Percentiles rank a stretch among this genome's conserved stretches.
phyloP scores from a whole-genome alignment of 2,797 vertebrate species.

The Jordanella pulchra region DNA sequence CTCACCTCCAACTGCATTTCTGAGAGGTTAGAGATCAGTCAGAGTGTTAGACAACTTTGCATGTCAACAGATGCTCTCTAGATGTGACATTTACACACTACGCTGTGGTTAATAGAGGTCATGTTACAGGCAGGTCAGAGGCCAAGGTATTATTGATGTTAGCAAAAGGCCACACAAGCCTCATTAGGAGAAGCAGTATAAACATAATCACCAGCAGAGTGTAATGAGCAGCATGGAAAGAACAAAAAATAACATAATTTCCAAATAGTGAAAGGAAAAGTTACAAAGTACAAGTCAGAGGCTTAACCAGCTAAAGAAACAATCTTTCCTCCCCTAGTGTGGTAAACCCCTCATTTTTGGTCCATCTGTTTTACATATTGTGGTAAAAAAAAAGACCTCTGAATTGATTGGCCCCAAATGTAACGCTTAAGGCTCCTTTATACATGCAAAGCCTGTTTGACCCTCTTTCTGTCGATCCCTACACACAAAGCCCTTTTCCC shows the following conservation, averaged over 20 bases:
- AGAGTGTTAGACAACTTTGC: slow-evolving; percentile 58
- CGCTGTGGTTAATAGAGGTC: slow-evolving; percentile 39
- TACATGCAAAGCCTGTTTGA: slow-evolving; percentile 69
- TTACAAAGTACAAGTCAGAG: slow-evolving; percentile 29
- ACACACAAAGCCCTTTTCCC: slow-evolving; percentile 47
- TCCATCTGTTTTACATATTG: slow-evolving; percentile 78
- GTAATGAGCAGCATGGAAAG: slow-evolving; percentile 4
- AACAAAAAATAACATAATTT: slow-evolving; percentile 18
- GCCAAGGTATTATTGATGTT: slow-evolving; percentile 48
- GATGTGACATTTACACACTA: slow-evolving; percentile 58
- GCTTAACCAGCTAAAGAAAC: slow-evolving; percentile 21
- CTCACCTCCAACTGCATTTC: slow-evolving; percentile 37
- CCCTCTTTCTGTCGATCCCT: slow-evolving; percentile 58
- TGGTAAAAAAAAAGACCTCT: slow-evolving; percentile 70
- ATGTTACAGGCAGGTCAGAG: slow-evolving; percentile 45
- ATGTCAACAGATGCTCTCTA: slow-evolving; percentile 59
- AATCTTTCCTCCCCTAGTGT: slow-evolving; percentile 40
- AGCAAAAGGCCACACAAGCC: slow-evolving; percentile 55
- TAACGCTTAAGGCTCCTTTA: slow-evolving; percentile 73
- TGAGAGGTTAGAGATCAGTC: slow-evolving; percentile 55
- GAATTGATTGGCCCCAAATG: slow-evolving; percentile 80
- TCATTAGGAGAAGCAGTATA: slow-evolving; percentile 10
- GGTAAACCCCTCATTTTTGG: slow-evolving; percentile 47
- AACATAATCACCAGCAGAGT: slow-evolving; percentile 14
- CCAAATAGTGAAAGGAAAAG: slow-evolving; percentile 18